Evolutionary conservation across 1,140 invertebrate species (phyloP), one percentile per base, ranked within the genome.

Genomic region (Mya arenaria): DNA sequence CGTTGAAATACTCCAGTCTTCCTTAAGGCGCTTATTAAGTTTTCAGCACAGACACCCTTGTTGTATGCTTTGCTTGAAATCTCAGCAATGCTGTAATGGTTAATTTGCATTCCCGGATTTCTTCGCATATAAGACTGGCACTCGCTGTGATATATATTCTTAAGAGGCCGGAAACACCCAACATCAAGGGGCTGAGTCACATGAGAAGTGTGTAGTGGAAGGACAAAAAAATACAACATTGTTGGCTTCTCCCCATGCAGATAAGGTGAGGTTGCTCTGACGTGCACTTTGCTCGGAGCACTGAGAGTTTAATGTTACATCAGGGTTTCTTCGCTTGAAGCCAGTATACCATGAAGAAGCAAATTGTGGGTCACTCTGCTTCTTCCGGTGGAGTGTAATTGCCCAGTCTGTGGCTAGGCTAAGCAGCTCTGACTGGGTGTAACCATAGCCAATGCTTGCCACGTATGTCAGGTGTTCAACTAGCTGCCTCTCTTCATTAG

Each of bases 111-210:
- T 36, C 17, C 15, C 28, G 34, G 37, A 58, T n/a, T 56, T 74
- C 55, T n/a, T n/a, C 69, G 19, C 60, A 74, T 25, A 58, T 44
- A 68, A n/a, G 37, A 36, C 30, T 73, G 69, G 55, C 80, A 72
- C 34, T 66, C 62, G 19, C 32, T 55, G 28, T 68, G 58, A 39
- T 68, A 82, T 19, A n/a, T 36, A 5, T n/a, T 65, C 36, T 82
- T 55, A 0, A 82, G 44, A 6, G 69, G 71, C 1, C 69, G 62
- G 55, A 68, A 78, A 55, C 62, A 44, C 19, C 71, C 56, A 8
- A 63, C 30, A 17, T 78, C 74, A 19, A 66, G 25, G 13, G 44
- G 28, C 37, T 78, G 41, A 0, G 74, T 78, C 8, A 78, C 44
- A 56, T 66, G 74, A 8, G 32, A 56, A 4, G 74, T 78, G 30